Percentiles rank a stretch among this genome's conserved stretches.
These are phyloP conservation scores for Cyanoramphus novaezelandiae DNA, from an alignment of 2,113 vertebrate species.

Conservation along the genomic window DNA sequence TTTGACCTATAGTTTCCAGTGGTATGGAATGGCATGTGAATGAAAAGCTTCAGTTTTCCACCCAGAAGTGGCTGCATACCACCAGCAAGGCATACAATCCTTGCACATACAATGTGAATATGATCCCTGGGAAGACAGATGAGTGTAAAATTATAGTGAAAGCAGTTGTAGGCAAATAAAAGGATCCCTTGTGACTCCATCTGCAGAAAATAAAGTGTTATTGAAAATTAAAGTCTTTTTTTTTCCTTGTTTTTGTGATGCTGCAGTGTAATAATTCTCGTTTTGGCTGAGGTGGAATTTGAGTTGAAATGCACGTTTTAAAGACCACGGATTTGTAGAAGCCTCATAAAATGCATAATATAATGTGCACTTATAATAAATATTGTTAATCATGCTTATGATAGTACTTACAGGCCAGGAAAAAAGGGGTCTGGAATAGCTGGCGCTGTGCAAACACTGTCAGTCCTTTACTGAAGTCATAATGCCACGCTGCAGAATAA, in stretches of 20 bases:
- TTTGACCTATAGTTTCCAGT: neutral
- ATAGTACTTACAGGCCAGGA: neutral
- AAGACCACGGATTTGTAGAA: neutral
- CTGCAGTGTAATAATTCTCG: neutral
- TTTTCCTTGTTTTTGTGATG: neutral
- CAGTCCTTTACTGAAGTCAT: neutral
- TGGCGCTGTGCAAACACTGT: neutral
- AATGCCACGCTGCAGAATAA: fast-evolving
- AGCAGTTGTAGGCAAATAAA: neutral
- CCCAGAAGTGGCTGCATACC: neutral
- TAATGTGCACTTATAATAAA: neutral
- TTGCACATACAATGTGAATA: neutral
- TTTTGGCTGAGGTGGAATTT: neutral
- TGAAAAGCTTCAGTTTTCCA: neutral
- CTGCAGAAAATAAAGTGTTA: neutral
- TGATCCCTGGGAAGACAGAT: neutral
- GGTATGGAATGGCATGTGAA: neutral
- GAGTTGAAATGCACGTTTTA: neutral
- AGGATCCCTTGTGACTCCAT: neutral
- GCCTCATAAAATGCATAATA: neutral
- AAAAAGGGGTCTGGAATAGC: neutral
- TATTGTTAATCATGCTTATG: conserved; percentile 17
- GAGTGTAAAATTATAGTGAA: neutral
- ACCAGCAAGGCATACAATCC: neutral
- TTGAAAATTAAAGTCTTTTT: neutral